Evolutionary conservation across 2,797 vertebrate species (phyloP).

Genomic region (Tympanoctomys barrerae): DNA sequence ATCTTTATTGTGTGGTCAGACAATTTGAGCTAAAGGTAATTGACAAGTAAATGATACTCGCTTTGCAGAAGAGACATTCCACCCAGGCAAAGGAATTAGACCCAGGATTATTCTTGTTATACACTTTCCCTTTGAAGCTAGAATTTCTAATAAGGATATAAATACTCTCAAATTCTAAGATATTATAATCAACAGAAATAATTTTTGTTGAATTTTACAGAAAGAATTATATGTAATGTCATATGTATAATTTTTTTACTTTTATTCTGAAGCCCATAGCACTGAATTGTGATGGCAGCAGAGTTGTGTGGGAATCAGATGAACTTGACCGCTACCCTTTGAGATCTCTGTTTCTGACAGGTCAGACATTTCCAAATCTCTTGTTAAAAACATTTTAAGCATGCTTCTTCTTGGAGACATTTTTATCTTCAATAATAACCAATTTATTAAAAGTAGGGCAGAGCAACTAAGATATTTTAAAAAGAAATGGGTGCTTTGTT

Average conservation of each 20-base stretch:
- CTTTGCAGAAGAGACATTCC: background rate
- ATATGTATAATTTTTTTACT: slow-evolving; percentile 47
- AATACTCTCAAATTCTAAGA: slow-evolving; percentile 29
- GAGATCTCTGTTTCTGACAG: slow-evolving; percentile 58
- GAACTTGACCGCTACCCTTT: slow-evolving; percentile 57
- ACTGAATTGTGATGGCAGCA: slow-evolving; percentile 39
- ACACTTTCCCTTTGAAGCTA: slow-evolving; percentile 38
- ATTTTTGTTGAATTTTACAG: background rate
- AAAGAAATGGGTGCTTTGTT: slow-evolving; percentile 75
- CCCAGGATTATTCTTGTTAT: background rate
- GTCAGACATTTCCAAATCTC: slow-evolving; percentile 73
- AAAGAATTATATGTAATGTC: background rate
- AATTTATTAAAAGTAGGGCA: slow-evolving; percentile 80
- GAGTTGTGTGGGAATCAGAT: slow-evolving; percentile 61
- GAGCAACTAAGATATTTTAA: slow-evolving; percentile 57
- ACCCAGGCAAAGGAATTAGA: background rate
- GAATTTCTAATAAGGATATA: slow-evolving; percentile 11
- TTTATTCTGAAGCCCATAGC: background rate
- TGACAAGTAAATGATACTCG: background rate
- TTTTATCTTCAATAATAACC: slow-evolving; percentile 69
- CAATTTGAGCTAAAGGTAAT: background rate
- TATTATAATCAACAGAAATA: slow-evolving; percentile 36
- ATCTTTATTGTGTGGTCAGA: background rate
- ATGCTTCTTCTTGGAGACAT: slow-evolving; percentile 72
- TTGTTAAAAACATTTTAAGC: slow-evolving; percentile 73